Evolutionary conservation across 1,140 invertebrate species (phyloP).

Genomic region (Habropoda laboriosa): DNA sequence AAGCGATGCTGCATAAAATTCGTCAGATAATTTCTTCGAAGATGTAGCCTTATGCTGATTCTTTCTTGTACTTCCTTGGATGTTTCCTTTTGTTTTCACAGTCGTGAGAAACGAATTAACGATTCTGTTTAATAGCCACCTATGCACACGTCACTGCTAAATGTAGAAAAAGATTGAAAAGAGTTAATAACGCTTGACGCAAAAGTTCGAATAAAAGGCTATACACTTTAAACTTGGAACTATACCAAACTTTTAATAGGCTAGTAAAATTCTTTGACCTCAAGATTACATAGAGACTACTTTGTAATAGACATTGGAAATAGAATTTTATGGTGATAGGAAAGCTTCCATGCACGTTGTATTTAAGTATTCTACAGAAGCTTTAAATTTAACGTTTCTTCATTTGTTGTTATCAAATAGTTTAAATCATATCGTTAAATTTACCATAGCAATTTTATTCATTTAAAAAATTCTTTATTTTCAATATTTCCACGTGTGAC

Average conservation of each 20-base stretch:
- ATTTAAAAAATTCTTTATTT: background rate
- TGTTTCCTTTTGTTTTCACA: background rate
- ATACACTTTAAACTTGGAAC: background rate
- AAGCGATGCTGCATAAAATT: too few relatives aligned
- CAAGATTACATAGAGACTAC: background rate
- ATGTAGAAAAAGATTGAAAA: constrained; percentile 5
- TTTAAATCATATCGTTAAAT: too few relatives aligned
- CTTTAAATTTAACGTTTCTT: too few relatives aligned
- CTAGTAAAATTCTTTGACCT: background rate
- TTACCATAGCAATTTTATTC: too few relatives aligned
- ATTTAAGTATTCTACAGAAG: too few relatives aligned
- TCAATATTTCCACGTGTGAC: background rate
- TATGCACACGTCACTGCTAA: background rate
- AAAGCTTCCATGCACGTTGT: background rate
- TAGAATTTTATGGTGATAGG: background rate
- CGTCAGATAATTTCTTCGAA: too few relatives aligned
- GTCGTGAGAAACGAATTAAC: background rate
- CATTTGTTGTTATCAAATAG: too few relatives aligned
- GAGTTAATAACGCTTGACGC: background rate
- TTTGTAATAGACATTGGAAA: background rate
- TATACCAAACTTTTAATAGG: background rate
- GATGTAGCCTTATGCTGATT: too few relatives aligned
- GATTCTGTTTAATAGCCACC: background rate
- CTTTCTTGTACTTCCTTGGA: background rate
- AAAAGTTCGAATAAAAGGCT: constrained; percentile 6